Base-by-base conservation (phyloP, 2,888 invertebrate genomes). In the Ophraella communa region DNA sequence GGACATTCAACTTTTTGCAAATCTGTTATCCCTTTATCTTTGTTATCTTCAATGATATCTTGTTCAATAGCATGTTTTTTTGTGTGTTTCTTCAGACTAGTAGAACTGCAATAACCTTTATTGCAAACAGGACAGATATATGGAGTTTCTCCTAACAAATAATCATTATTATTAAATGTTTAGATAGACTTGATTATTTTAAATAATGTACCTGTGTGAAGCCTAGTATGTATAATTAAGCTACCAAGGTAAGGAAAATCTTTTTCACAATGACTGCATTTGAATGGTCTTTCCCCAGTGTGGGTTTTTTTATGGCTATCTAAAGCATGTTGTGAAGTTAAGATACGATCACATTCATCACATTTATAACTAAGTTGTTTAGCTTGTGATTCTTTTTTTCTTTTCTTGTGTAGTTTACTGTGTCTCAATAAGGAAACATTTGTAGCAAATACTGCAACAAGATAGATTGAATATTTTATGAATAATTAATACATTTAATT, bases 231-330 rank as follows among this genome's bases (percentile, higher is more conserved):
- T 10, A 67, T 57, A 8, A 60, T 69, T 20, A 67, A 42, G 30
- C 66, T 69, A 18, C 62, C 62, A 23, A 55, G 56, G 18, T 64
- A 66, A 4, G 68, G 53, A 59, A 68, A 71, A 17, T 52, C 44
- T 54, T 68, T 71, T 10, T 55, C 62, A 18, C 71, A 71, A 49
- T 66, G 62, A 2, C 27, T 10, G 59, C 71, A 71, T 4, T 67
- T 54, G 11, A 62, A 71, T 7, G 68, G 71, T 54, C 55, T 67
- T 33, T 64, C 68, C 1, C 71, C 71, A 35, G 71, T 69, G 30
- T 71, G 71, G 1, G 66, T 69, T 55, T 64, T 67, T 68, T 69
- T 71, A 49, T 71, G 71, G 44, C 53, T 61, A n/a, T 42, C 63
- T 44, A 70, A 59, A 27, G 68, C 64, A 1, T 63, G 57, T 14